A percentile compares a stretch with the other conserved stretches of the same genome.
Conservation (phyloP, 2,113 vertebrate genomes). For the Rana temporaria region DNA sequence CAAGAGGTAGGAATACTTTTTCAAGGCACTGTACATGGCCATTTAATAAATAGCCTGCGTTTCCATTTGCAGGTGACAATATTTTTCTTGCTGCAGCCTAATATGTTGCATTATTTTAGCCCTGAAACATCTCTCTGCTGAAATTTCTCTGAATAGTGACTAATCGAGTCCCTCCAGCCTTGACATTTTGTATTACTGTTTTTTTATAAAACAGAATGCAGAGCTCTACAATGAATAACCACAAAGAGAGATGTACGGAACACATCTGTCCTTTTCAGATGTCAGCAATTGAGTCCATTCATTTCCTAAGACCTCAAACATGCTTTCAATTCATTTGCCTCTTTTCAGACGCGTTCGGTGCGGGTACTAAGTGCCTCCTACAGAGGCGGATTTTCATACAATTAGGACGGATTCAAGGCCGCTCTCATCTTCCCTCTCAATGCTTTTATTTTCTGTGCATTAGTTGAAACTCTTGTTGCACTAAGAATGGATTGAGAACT, state of each 20-base stretch:
- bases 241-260: slow-evolving; percentile 14
- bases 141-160: background rate
- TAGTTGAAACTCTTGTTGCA: background rate
- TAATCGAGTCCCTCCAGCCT: background rate
- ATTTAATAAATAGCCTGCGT: too few species aligned
- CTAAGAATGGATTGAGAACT: background rate
- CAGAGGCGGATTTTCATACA: slow-evolving; percentile 1
- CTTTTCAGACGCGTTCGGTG: background rate
- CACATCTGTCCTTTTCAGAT: slow-evolving; percentile 46
- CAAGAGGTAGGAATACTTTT: too few species aligned
- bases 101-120: background rate
- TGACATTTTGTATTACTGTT: slow-evolving; percentile 6
- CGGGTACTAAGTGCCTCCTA: slow-evolving; percentile 22
- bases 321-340: background rate
- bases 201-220: background rate
- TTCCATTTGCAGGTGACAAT: too few species aligned
- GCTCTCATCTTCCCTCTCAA: background rate
- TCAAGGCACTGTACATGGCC: too few species aligned
- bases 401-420: slow-evolving; percentile 36
- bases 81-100: background rate
- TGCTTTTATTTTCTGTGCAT: background rate
- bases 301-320: slow-evolving; percentile 2
- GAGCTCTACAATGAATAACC: background rate
- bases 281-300: slow-evolving; percentile 9
- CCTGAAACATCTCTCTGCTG: background rate